These are phyloP conservation scores for Lutra lutra DNA, from an alignment of 2,797 vertebrate species.

Conservation along the genomic window DNA sequence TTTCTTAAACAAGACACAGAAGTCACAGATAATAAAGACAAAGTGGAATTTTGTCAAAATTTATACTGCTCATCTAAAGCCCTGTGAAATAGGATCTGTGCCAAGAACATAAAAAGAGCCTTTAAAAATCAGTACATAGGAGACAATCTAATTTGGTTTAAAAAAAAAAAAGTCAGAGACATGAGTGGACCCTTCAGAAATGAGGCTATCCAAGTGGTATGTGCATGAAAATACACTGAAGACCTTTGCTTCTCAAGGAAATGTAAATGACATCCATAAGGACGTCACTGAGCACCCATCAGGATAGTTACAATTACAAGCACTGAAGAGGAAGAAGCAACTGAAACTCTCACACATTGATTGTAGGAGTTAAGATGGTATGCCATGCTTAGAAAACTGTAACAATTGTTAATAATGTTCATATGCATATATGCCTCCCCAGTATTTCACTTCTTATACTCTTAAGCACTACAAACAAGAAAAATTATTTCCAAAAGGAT, in stretches of 20 bases:
- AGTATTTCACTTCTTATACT: background rate
- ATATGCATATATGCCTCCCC: rapidly evolving
- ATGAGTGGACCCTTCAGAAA: background rate
- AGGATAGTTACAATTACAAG: background rate
- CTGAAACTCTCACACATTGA: too few species aligned
- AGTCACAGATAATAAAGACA: background rate
- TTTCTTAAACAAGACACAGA: background rate
- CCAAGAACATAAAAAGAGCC: background rate
- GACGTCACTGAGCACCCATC: too few species aligned
- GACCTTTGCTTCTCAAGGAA: background rate
- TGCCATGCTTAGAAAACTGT: background rate
- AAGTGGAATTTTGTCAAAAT: background rate
- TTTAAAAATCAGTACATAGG: background rate
- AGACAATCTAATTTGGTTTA: background rate
- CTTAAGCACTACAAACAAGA: background rate
- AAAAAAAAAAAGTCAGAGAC: background rate
- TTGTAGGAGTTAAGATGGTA: background rate
- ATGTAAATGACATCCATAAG: background rate
- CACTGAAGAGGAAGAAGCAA: background rate
- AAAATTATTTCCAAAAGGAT: background rate
- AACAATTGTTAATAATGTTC: background rate
- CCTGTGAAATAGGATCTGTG: background rate
- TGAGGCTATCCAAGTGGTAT: too few species aligned
- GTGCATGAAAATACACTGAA: background rate
- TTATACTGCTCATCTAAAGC: background rate